These are phyloP conservation scores for Terebella lapidaria DNA, from an alignment of 2,888 invertebrate species.

Conservation along the genomic window DNA sequence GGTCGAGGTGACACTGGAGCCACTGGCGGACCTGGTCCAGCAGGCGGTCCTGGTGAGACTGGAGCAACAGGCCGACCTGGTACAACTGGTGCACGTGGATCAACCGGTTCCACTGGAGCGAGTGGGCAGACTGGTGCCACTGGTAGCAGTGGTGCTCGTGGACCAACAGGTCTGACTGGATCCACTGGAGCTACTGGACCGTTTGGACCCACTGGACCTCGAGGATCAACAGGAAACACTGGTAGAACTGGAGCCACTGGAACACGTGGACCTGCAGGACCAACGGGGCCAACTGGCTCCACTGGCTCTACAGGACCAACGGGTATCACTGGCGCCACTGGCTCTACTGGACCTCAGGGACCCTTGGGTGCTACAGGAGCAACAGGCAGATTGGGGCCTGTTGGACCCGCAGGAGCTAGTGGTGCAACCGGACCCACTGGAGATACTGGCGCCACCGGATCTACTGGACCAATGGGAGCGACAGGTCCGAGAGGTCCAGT, in stretches of 20 bases:
- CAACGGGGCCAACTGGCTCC: background rate
- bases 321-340: background rate
- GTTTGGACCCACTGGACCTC: background rate
- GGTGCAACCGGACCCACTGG: background rate
- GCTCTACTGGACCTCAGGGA: conserved; percentile 6
- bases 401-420: background rate
- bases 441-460: background rate
- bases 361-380: conserved; percentile 9
- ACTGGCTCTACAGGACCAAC: background rate
- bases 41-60: background rate
- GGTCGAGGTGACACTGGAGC: background rate
- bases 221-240: background rate
- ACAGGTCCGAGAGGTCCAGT: conserved; percentile 4
- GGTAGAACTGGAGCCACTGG: background rate
- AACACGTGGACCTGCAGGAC: background rate
- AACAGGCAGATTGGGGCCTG: background rate
- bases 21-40: background rate
- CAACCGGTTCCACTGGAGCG: background rate
- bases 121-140: conserved; percentile 4
- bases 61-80: background rate
- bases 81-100: background rate
- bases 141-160: conserved; percentile 3
- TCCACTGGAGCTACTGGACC: conserved; percentile 1
- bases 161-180: conserved; percentile 4
- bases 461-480: background rate